phyloP scores from a whole-genome alignment of 2,888 invertebrate species.

The Volucella bombylans region DNA sequence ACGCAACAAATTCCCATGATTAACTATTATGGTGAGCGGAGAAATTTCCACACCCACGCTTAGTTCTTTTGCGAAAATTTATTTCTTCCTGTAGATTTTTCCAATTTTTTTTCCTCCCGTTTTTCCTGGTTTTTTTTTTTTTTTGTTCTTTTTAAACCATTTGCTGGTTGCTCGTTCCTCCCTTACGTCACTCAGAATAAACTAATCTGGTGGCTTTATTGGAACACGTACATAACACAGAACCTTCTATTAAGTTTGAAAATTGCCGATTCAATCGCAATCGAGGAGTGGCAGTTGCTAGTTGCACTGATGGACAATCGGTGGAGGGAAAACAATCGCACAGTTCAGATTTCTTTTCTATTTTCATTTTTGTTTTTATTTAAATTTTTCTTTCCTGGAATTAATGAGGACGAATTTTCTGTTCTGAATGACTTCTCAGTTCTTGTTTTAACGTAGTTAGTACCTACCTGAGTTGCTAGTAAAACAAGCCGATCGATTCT shows the following conservation, averaged over 20 bases:
- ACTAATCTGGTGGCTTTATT: constrained; percentile 16
- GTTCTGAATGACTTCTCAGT: not conserved
- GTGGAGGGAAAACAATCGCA: not conserved
- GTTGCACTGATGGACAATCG: not conserved
- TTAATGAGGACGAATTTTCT: constrained; percentile 15
- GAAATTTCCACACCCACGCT: not conserved
- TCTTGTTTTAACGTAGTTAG: not conserved
- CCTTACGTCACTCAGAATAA: constrained; percentile 7
- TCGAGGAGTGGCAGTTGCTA: not conserved
- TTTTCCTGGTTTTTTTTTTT: not conserved
- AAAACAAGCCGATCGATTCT: constrained; percentile 7
- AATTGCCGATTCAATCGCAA: constrained; percentile 10
- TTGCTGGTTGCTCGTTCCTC: not conserved
- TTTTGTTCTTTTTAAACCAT: not conserved
- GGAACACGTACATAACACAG: constrained; percentile 8
- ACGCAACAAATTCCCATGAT: constrained; percentile 16
- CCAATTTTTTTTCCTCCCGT: too few species aligned
- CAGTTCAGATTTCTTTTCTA: not conserved
- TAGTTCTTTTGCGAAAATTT: not conserved
- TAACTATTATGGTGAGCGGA: constrained; percentile 12
- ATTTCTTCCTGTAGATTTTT: not conserved
- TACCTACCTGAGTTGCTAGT: not conserved
- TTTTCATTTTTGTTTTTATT: not conserved
- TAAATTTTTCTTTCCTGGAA: not conserved
- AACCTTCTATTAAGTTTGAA: not conserved